Base-by-base conservation (phyloP, 2,888 invertebrate species). In the Troides oblongomaculatus region DNA sequence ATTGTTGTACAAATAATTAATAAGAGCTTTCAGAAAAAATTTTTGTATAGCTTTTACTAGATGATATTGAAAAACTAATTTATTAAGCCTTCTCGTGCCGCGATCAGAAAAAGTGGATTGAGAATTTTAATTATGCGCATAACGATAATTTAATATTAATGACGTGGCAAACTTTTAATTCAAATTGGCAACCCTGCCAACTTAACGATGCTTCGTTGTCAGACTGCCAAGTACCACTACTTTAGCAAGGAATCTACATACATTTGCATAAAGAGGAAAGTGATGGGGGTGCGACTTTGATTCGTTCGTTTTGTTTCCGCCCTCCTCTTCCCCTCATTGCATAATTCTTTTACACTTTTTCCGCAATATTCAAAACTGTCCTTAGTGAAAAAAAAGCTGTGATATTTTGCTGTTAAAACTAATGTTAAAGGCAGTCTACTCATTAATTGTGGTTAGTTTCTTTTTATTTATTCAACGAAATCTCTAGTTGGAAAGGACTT, bases 251-350 rank as follows among this genome's bases (percentile, higher is more conserved):
- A 77, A 86, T 89, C 82, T 87, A 80, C 85, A 88, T 87, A 83
- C 75, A 87, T 89, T 88, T 84, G 81, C 86, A 87, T 88, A 85
- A 86, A 83, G 66, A 66, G 59, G 66, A 70, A 70, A 81, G 78
- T 77, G 73, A 76, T 74, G 68, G 61, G 74, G 61, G 68, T 18
- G 53, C n/a, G 75, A 74, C 75, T 75, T 75, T 75, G 77, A 78
- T 80, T 78, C 75, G 76, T 77, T 74, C 74, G 75, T 77, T 39
- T 18, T 50, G 50, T 50, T 61, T 30, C 67, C 50, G 14, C 39
- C 62, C 50, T 21, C 7, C 46, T 59, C 60, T 21, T 17, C 30
- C 66, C 59, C 14, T 62, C 25, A 30, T 43, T 62, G 43, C 53
- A 66, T 63, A 63, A 59, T 70, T 68, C 53, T 64, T 53, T 53